Conservation (phyloP, 1,140 invertebrate genomes). For the Pseudachorutes palmiensis region DNA sequence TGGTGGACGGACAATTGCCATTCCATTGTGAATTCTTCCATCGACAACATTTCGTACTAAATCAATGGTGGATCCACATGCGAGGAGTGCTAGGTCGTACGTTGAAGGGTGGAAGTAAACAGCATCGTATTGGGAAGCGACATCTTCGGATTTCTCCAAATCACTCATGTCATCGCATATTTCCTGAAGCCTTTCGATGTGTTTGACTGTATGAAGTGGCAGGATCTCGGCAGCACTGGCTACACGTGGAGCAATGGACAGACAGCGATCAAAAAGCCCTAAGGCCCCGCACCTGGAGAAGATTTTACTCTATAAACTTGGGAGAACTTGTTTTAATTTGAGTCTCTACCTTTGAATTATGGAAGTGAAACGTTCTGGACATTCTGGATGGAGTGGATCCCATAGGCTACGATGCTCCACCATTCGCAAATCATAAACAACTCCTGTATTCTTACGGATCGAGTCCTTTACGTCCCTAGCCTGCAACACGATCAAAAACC, state of each 20-base stretch:
- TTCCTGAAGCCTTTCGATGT: constrained; percentile 56
- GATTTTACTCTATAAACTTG: background rate
- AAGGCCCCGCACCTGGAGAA: constrained; percentile 60
- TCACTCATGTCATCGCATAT: constrained; percentile 50
- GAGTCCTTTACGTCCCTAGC: background rate
- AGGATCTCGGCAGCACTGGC: constrained; percentile 65
- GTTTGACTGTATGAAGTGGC: constrained; percentile 55
- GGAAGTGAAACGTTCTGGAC: constrained; percentile 17
- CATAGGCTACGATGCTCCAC: constrained; percentile 66
- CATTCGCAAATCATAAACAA: constrained; percentile 65
- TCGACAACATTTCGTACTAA: constrained; percentile 63
- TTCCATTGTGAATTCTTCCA: constrained; percentile 70
- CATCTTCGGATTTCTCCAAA: constrained; percentile 54
- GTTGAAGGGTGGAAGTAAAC: constrained; percentile 78
- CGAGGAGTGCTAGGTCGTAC: constrained; percentile 62
- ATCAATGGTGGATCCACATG: constrained; percentile 71
- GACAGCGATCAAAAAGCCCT: constrained; percentile 61
- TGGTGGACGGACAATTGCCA: constrained; percentile 58
- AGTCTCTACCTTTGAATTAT: constrained; percentile 8
- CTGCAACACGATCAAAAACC: background rate
- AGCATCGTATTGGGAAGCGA: constrained; percentile 60
- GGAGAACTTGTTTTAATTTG: background rate
- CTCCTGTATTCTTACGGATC: background rate
- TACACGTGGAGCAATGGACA: constrained; percentile 49
- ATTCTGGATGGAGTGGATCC: constrained; percentile 71